Percentiles rank a stretch among this genome's conserved stretches.
phyloP scores from a whole-genome alignment of 1,140 invertebrate genomes.

The Pomacea maculata region DNA sequence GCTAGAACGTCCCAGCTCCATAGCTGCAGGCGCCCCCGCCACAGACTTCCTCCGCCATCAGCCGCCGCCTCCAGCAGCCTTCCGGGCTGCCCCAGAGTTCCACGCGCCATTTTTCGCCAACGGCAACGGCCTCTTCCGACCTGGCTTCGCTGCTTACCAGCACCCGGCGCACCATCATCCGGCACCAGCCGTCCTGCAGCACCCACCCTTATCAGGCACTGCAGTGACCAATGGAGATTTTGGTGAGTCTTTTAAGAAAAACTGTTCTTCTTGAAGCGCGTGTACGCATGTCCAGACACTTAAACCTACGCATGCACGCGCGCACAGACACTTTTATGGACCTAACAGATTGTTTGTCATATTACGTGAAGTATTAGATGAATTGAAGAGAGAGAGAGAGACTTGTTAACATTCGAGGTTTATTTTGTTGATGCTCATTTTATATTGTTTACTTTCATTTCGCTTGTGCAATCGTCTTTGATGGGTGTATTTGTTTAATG shows the following conservation, averaged over 20 bases:
- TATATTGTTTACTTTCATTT: too few species aligned
- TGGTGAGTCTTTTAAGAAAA: conserved; percentile 23
- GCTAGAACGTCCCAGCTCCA: conserved; percentile 43
- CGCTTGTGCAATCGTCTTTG: too few species aligned
- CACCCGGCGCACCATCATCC: conserved; percentile 61
- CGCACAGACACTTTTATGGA: too few species aligned
- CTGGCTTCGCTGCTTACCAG: conserved; percentile 50
- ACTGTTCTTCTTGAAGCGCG: too few species aligned
- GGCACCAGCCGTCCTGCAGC: conserved; percentile 47
- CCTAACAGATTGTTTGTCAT: too few species aligned
- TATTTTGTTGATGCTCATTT: too few species aligned
- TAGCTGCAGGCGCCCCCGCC: conserved; percentile 42
- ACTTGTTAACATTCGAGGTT: too few species aligned
- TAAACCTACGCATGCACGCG: too few species aligned
- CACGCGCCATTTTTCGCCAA: conserved; percentile 62
- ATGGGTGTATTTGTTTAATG: too few species aligned
- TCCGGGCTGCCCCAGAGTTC: conserved; percentile 53
- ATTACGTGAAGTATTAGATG: too few species aligned
- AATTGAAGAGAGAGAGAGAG: too few species aligned
- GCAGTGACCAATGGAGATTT: conserved; percentile 61
- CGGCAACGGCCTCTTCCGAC: conserved; percentile 60
- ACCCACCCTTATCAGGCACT: conserved; percentile 42
- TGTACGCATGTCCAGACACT: too few species aligned
- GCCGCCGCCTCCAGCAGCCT: conserved; percentile 45
- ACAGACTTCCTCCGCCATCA: conserved; percentile 58